Conservation (phyloP, 2,113 vertebrate genomes). For the Halcyon senegalensis region DNA sequence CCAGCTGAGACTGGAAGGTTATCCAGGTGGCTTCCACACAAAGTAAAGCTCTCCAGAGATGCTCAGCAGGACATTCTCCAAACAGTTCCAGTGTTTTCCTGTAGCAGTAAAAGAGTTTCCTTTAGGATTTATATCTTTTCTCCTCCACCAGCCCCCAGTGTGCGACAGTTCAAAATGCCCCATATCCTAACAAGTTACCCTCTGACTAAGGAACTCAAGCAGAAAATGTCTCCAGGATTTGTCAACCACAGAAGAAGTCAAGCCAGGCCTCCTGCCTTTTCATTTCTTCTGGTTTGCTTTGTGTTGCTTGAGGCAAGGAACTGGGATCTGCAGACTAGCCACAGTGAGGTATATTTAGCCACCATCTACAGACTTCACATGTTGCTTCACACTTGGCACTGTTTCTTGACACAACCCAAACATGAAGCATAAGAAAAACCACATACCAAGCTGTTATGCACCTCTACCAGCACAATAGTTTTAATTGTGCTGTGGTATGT, state of each 20-base stretch:
- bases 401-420: conserved; percentile 13
- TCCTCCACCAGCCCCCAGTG: background rate
- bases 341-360: background rate
- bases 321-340: background rate
- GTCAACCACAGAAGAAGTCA: background rate
- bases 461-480: conserved; percentile 55
- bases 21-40: background rate
- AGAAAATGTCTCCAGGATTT: background rate
- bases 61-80: background rate
- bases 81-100: background rate
- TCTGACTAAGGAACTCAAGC: background rate
- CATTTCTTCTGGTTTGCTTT: background rate
- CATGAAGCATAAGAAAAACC: conserved; percentile 54
- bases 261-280: background rate
- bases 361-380: background rate
- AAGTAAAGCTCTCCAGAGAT: background rate
- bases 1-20: background rate
- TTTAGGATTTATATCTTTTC: background rate
- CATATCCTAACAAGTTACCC: background rate
- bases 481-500: conserved; percentile 68
- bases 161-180: background rate
- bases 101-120: background rate
- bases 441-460: conserved; percentile 53
- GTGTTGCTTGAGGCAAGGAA: background rate
- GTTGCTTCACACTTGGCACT: background rate